Conservation (phyloP, 2,888 invertebrate species). For the Lymantria monacha region DNA sequence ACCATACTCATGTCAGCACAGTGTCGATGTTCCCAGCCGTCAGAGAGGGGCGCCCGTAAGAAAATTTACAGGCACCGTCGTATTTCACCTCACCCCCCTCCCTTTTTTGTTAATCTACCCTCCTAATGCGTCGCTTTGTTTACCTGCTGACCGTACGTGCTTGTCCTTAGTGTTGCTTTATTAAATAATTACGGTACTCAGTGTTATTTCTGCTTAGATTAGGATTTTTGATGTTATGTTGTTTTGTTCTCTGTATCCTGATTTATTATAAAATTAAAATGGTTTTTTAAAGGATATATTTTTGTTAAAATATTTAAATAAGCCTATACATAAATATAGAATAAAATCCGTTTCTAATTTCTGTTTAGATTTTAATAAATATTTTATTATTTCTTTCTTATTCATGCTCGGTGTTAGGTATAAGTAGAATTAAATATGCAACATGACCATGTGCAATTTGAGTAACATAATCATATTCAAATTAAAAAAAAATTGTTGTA, state of each 20-base stretch:
- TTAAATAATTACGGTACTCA: slow-evolving; percentile 29
- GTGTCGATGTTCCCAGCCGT: slow-evolving; percentile 73
- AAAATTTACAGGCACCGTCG: slow-evolving; percentile 80
- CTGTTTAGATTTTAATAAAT: too few relatives aligned
- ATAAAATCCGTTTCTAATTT: too few relatives aligned
- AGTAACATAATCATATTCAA: too few relatives aligned
- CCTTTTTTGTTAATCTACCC: slow-evolving; percentile 79
- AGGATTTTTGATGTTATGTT: background rate
- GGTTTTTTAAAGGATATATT: too few relatives aligned
- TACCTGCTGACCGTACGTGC: slow-evolving; percentile 76
- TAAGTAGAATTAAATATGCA: too few relatives aligned
- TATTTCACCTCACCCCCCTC: slow-evolving; percentile 65
- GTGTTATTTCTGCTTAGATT: slow-evolving; percentile 4
- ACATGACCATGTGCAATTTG: too few relatives aligned
- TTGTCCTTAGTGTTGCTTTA: slow-evolving; percentile 39
- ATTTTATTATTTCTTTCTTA: too few relatives aligned
- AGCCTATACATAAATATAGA: too few relatives aligned
- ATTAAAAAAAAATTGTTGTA: too few relatives aligned
- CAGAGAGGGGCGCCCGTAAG: slow-evolving; percentile 73
- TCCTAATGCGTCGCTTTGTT: slow-evolving; percentile 79
- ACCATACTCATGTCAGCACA: slow-evolving; percentile 66
- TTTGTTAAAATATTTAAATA: too few relatives aligned
- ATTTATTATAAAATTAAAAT: too few relatives aligned
- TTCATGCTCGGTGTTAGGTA: too few relatives aligned
- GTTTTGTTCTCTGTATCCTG: background rate